Conservation (phyloP, 1,140 invertebrate species). For the Orchestia grillus region DNA sequence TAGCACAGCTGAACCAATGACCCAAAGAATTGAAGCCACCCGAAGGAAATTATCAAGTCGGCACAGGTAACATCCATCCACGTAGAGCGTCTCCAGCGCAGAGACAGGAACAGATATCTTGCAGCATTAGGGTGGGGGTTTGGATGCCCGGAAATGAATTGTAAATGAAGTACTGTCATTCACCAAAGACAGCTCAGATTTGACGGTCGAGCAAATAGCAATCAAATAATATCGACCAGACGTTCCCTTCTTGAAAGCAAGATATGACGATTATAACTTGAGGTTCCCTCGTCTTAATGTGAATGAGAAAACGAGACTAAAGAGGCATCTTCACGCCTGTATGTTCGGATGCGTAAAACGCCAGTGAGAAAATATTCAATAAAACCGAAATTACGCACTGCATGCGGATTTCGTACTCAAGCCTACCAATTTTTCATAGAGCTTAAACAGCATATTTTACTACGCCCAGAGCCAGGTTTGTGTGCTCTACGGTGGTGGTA, state of each 20-base stretch:
- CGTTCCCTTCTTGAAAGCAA: background rate
- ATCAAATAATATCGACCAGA: background rate
- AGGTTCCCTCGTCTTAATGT: background rate
- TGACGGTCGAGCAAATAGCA: background rate
- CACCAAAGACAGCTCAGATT: background rate
- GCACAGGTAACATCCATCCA: background rate
- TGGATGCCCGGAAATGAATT: background rate
- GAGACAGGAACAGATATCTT: background rate
- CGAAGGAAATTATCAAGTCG: background rate
- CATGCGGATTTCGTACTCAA: too few species aligned
- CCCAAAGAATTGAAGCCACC: background rate
- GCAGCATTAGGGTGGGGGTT: background rate
- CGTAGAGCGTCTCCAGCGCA: background rate
- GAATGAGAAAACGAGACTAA: background rate
- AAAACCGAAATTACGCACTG: too few species aligned
- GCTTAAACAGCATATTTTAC: too few species aligned
- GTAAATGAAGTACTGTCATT: background rate
- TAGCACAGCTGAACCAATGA: background rate
- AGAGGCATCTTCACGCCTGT: background rate
- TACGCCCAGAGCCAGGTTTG: too few species aligned
- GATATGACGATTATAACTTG: background rate
- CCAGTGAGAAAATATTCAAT: too few species aligned
- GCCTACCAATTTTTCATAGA: too few species aligned
- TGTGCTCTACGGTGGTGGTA: too few species aligned
- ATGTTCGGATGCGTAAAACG: background rate